These are phyloP conservation scores for Busseola fusca DNA, from an alignment of 2,888 invertebrate species.

Conservation along the genomic window DNA sequence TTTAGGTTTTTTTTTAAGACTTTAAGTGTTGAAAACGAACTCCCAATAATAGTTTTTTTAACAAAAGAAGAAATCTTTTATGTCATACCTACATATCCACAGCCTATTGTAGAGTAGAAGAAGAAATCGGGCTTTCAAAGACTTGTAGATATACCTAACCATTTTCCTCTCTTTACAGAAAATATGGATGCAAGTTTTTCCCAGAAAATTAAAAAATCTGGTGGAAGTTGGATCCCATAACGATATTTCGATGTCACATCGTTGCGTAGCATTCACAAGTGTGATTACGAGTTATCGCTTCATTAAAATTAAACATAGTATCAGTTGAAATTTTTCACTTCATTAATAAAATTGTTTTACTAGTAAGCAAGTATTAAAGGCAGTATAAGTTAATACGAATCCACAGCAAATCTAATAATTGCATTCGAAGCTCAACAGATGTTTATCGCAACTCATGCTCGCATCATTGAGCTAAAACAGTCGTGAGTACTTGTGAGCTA, in stretches of 20 bases:
- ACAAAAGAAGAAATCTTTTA: too few relatives aligned
- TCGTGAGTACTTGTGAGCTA: slow-evolving; percentile 54
- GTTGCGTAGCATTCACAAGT: not conserved
- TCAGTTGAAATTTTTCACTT: not conserved
- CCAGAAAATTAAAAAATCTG: too few relatives aligned
- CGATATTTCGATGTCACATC: not conserved
- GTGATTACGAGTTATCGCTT: not conserved
- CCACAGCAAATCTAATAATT: slow-evolving; percentile 28
- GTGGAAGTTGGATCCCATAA: too few relatives aligned
- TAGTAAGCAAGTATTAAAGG: slow-evolving; percentile 5
- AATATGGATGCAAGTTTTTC: too few relatives aligned
- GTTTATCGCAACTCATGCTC: slow-evolving; percentile 63
- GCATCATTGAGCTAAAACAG: slow-evolving; percentile 48
- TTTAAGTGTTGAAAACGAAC: too few relatives aligned
- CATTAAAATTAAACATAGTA: slow-evolving; percentile 2
- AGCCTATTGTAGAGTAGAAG: not conserved
- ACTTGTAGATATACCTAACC: too few relatives aligned
- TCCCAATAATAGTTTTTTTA: too few relatives aligned
- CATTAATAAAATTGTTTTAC: not conserved
- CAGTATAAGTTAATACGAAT: slow-evolving; percentile 19
- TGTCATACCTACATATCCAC: too few relatives aligned
- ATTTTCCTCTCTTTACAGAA: too few relatives aligned
- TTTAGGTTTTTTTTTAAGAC: too few relatives aligned
- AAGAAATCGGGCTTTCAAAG: not conserved
- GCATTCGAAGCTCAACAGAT: slow-evolving; percentile 60